These are phyloP conservation scores for Siniperca knerii DNA, from an alignment of 2,113 vertebrate species.

Conservation along the genomic window DNA sequence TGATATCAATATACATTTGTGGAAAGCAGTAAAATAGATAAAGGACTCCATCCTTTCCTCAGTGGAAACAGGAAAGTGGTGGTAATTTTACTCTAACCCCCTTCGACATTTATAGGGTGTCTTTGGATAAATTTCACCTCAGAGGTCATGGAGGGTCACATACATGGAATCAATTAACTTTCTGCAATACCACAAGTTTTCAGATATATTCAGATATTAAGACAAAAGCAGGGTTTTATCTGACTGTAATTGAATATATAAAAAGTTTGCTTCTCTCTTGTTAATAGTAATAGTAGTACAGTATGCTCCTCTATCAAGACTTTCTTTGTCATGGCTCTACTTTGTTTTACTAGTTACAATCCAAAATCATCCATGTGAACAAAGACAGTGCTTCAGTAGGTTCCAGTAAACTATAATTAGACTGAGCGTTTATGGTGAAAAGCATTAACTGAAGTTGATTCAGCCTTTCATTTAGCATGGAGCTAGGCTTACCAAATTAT, in stretches of 20 bases:
- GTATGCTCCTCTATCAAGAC: background rate
- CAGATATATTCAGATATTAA: background rate
- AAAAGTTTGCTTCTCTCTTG: background rate
- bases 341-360: slow-evolving; percentile 32
- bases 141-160: slow-evolving; percentile 38
- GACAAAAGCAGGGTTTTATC: background rate
- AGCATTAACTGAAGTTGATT: slow-evolving; percentile 30
- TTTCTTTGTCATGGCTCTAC: slow-evolving; percentile 12
- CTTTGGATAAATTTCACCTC: slow-evolving; percentile 34
- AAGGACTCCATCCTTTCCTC: slow-evolving; percentile 9
- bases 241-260: background rate
- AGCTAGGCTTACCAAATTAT: background rate
- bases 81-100: slow-evolving; percentile 57
- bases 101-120: slow-evolving; percentile 55
- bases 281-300: background rate
- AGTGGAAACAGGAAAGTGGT: slow-evolving; percentile 49
- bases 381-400: slow-evolving; percentile 49
- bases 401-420: slow-evolving; percentile 47
- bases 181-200: background rate
- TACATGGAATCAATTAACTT: slow-evolving; percentile 54
- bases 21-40: slow-evolving; percentile 29
- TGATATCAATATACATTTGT: slow-evolving; percentile 32
- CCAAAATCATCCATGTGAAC: slow-evolving; percentile 19
- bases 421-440: slow-evolving; percentile 25
- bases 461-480: slow-evolving; percentile 4